phyloP scores from a whole-genome alignment of 2,113 vertebrate genomes.

The Corydoras sp. region DNA sequence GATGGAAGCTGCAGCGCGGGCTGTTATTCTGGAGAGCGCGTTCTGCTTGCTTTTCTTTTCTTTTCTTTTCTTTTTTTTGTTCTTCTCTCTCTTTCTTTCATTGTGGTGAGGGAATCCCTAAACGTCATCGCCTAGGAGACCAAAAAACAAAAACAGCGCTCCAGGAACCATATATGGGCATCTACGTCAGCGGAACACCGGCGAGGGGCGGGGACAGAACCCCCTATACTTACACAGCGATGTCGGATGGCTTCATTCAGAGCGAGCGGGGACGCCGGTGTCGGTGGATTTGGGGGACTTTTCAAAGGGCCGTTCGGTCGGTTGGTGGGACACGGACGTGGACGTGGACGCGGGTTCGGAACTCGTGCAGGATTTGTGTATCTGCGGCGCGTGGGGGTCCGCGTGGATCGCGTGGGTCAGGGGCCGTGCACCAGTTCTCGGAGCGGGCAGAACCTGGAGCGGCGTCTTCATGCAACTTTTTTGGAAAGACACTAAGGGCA shows the following conservation, averaged over 20 bases:
- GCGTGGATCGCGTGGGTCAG: slow-evolving; percentile 23
- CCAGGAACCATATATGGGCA: slow-evolving; percentile 87
- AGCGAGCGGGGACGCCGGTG: slow-evolving; percentile 54
- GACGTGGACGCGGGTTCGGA: too few relatives aligned
- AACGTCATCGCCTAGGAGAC: slow-evolving; percentile 97
- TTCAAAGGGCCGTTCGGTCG: too few relatives aligned
- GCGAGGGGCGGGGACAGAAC: slow-evolving; percentile 65
- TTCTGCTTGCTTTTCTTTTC: background rate
- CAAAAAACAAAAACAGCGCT: slow-evolving; percentile 88
- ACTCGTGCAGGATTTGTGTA: too few relatives aligned
- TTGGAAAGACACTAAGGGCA: slow-evolving; percentile 67
- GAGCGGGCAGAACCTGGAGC: slow-evolving; percentile 56
- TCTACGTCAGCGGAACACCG: slow-evolving; percentile 96
- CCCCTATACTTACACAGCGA: slow-evolving; percentile 55
- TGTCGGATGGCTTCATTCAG: slow-evolving; percentile 81
- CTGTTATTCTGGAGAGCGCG: slow-evolving; percentile 78
- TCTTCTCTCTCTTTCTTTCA: slow-evolving; percentile 56
- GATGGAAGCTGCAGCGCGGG: slow-evolving; percentile 57
- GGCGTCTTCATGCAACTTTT: slow-evolving; percentile 74
- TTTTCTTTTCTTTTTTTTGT: too few relatives aligned
- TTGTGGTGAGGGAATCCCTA: slow-evolving; percentile 93
- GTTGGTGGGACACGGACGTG: too few relatives aligned
- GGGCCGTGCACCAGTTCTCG: background rate
- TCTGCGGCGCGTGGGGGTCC: background rate
- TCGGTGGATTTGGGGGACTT: too few relatives aligned